Percentiles rank a stretch among this genome's conserved stretches.
Evolutionary conservation across 2,797 vertebrate species (phyloP).

Genomic region (Heliangelus exortis): DNA sequence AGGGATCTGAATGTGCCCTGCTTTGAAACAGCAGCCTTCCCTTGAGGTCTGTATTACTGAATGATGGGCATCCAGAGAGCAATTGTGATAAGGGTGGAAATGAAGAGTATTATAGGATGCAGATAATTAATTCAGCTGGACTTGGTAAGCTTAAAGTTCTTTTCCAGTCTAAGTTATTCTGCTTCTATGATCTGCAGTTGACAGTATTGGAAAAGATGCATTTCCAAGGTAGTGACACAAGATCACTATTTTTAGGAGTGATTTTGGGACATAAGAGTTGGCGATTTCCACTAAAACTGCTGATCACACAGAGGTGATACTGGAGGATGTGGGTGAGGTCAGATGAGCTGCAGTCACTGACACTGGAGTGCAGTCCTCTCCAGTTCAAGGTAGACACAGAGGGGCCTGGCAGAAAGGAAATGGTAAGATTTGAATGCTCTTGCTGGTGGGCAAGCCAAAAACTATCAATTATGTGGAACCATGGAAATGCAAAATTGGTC

Average conservation of each 20-base stretch:
- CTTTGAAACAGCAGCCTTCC: not conserved
- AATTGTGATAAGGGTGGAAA: not conserved
- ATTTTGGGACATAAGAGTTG: not conserved
- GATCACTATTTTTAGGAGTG: not conserved
- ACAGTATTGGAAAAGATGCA: not conserved
- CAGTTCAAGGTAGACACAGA: fast-evolving
- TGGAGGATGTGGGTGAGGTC: not conserved
- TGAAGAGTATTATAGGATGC: not conserved
- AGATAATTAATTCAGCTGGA: not conserved
- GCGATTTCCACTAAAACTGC: not conserved
- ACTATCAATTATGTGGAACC: not conserved
- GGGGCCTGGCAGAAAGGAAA: not conserved
- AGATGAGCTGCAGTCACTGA: not conserved
- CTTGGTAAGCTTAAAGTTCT: not conserved
- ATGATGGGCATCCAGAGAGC: not conserved
- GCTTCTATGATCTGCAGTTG: not conserved
- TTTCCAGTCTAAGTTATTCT: not conserved
- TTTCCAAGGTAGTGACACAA: not conserved
- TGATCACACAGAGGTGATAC: not conserved
- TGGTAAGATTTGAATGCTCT: not conserved
- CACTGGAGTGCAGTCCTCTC: fast-evolving
- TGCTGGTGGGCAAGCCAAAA: fast-evolving
- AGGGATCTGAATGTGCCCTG: not conserved
- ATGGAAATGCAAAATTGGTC: not conserved
- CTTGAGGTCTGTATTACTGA: not conserved